These are phyloP conservation scores for Diabrotica virgifera DNA, from an alignment of 1,140 invertebrate species.

Conservation along the genomic window DNA sequence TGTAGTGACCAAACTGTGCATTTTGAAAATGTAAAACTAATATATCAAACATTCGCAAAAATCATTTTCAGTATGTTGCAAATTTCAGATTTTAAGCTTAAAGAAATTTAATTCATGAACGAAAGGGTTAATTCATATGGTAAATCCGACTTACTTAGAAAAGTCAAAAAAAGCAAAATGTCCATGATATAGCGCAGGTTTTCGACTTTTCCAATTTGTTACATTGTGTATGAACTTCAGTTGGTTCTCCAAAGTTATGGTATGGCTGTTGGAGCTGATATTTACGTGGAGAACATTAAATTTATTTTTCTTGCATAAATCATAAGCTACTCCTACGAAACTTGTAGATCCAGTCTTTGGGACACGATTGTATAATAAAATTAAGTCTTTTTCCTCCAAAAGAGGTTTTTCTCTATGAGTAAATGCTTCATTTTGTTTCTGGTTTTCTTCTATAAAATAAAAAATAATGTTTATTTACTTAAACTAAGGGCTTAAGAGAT, in stretches of 20 bases:
- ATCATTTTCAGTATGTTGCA: too few species aligned
- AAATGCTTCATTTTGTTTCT: conserved; percentile 19
- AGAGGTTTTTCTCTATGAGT: conserved; percentile 4
- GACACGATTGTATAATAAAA: conserved; percentile 94
- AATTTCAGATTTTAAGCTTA: too few species aligned
- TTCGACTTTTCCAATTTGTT: conserved; percentile 80
- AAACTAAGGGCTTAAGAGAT: too few species aligned
- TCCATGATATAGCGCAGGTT: conserved; percentile 94
- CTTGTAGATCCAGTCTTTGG: conserved; percentile 99
- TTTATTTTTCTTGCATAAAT: conserved; percentile 87
- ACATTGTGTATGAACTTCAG: conserved; percentile 88
- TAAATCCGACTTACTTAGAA: conserved; percentile 67
- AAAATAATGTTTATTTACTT: not conserved
- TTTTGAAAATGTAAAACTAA: too few species aligned
- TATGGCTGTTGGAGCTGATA: conserved; percentile 92
- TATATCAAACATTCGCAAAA: too few species aligned
- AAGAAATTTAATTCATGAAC: too few species aligned
- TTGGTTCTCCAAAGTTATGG: conserved; percentile 86
- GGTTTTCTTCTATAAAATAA: conserved; percentile 24
- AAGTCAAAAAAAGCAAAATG: conserved; percentile 96
- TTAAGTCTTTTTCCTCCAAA: conserved; percentile 57
- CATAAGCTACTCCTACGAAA: conserved; percentile 95
- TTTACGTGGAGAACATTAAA: conserved; percentile 97
- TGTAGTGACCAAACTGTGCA: too few species aligned
- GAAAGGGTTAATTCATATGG: too few species aligned